Conservation (phyloP, 2,113 vertebrate genomes). For the Alligator sinensis region DNA sequence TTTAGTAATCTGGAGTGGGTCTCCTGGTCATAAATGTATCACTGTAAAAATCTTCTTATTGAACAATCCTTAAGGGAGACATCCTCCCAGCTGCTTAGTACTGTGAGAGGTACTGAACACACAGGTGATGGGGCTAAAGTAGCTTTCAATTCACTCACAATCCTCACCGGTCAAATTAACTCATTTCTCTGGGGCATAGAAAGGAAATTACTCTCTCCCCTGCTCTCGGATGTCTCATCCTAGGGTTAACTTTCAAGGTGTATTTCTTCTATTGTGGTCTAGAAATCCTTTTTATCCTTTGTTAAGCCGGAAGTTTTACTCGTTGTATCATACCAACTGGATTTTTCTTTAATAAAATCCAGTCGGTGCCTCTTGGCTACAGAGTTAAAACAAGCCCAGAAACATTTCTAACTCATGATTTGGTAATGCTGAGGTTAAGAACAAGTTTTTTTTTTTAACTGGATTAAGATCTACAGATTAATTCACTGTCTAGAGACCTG, state of each 20-base stretch:
- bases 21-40: constrained; percentile 38
- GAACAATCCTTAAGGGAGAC: constrained; percentile 43
- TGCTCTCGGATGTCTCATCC: constrained; percentile 1
- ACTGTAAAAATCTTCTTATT: constrained; percentile 68
- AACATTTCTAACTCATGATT: constrained; percentile 34
- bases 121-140: constrained; percentile 2
- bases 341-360: constrained; percentile 4
- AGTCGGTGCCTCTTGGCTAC: constrained; percentile 33
- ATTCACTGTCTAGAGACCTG: neutral
- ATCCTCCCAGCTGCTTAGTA: constrained; percentile 62
- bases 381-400: constrained; percentile 56
- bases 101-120: constrained; percentile 53
- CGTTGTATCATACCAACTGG: neutral
- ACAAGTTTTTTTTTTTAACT: neutral
- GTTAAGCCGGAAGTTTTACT: constrained; percentile 59
- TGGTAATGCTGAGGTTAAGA: constrained; percentile 38
- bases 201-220: constrained; percentile 49
- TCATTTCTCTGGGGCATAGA: constrained; percentile 44
- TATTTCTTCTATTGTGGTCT: constrained; percentile 5
- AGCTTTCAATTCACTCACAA: neutral
- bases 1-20: constrained; percentile 61
- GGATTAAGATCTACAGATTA: neutral
- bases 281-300: constrained; percentile 5
- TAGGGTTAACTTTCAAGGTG: constrained; percentile 19
- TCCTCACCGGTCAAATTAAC: constrained; percentile 53